Conservation (phyloP, 1,140 invertebrate species). For the Lamellibrachia luymesi region DNA sequence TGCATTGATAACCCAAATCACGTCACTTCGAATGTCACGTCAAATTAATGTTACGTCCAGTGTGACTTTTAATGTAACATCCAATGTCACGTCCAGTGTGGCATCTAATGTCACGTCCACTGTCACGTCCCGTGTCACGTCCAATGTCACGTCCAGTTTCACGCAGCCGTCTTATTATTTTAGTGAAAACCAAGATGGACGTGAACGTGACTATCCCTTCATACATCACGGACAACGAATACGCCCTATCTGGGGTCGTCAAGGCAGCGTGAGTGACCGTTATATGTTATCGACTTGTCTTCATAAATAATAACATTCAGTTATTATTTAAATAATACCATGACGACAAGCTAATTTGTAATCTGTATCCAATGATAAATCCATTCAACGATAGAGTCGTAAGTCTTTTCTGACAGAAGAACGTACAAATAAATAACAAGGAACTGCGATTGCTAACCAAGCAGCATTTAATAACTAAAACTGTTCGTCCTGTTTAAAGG, state of each 20-base stretch:
- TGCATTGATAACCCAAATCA: too few relatives aligned
- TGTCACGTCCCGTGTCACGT: background rate
- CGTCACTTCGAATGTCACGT: background rate
- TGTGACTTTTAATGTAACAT: background rate
- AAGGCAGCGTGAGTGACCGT: conserved; percentile 81
- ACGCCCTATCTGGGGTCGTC: conserved; percentile 77
- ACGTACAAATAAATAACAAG: too few relatives aligned
- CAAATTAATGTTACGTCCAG: background rate
- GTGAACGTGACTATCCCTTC: conserved; percentile 95
- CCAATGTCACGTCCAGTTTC: background rate
- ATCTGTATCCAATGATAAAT: too few relatives aligned
- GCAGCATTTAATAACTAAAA: background rate
- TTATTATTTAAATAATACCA: too few relatives aligned
- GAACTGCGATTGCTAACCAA: background rate
- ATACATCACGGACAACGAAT: conserved; percentile 84
- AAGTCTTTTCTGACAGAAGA: too few relatives aligned
- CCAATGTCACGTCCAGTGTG: background rate
- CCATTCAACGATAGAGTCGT: too few relatives aligned
- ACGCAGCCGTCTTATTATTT: conserved; percentile 27
- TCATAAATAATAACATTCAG: too few relatives aligned
- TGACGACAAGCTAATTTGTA: too few relatives aligned
- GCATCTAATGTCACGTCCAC: background rate
- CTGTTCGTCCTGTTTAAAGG: background rate
- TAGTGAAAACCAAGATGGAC: conserved; percentile 61
- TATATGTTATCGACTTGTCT: too few relatives aligned